Evolutionary conservation across 2,888 invertebrate genomes (phyloP).

Genomic region (Sabellastarte sp.): DNA sequence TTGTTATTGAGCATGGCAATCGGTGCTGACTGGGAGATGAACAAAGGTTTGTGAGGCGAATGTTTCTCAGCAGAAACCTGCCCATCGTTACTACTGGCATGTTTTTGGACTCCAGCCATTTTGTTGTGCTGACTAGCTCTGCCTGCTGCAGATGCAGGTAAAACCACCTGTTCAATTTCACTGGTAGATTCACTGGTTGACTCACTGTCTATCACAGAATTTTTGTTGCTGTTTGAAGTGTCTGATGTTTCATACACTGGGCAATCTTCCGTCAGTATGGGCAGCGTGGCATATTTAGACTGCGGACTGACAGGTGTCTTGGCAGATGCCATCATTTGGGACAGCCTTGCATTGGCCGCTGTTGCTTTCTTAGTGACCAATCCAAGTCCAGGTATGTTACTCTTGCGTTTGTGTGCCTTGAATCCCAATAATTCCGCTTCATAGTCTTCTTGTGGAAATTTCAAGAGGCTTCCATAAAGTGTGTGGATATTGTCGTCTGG

Average conservation of each 20-base stretch:
- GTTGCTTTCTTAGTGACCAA: not conserved
- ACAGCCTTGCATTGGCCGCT: not conserved
- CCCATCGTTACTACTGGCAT: not conserved
- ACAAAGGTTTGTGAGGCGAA: not conserved
- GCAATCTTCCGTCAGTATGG: conserved; percentile 12
- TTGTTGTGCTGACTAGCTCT: not conserved
- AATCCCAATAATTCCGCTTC: conserved; percentile 4
- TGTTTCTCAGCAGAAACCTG: not conserved
- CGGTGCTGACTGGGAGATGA: not conserved
- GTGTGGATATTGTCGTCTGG: conserved; percentile 6
- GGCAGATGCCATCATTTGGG: not conserved
- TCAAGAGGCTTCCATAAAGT: conserved; percentile 11
- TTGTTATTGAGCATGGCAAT: not conserved
- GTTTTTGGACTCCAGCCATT: not conserved
- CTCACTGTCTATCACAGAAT: not conserved
- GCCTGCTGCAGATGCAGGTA: not conserved
- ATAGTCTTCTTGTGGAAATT: not conserved
- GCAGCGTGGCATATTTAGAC: conserved; percentile 13
- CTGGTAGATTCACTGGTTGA: not conserved
- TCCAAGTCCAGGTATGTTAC: not conserved
- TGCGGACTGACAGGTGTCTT: not conserved
- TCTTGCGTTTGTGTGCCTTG: not conserved
- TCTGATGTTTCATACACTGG: no score
- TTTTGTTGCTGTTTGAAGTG: not conserved
- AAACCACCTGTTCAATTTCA: not conserved